A percentile compares a stretch with the other conserved stretches of the same genome.
These are phyloP conservation scores for Galemys pyrenaicus DNA, from an alignment of 2,113 vertebrate species.

Conservation along the genomic window DNA sequence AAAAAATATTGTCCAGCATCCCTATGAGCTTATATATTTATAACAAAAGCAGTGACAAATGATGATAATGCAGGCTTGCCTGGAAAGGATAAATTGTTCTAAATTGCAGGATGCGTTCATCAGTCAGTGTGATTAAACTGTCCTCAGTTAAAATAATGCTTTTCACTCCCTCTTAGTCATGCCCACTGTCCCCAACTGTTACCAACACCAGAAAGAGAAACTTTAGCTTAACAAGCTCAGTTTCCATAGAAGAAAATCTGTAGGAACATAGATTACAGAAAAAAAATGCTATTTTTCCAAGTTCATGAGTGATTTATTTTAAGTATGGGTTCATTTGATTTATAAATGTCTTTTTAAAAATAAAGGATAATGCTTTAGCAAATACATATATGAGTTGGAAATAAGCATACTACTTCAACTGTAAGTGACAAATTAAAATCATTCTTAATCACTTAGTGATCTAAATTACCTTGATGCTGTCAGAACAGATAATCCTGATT, in stretches of 20 bases:
- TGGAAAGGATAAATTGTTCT: slow-evolving; percentile 56
- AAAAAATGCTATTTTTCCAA: not conserved
- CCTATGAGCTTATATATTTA: slow-evolving; percentile 14
- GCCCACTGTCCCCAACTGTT: not conserved
- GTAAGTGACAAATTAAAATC: slow-evolving; percentile 5
- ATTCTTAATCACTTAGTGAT: slow-evolving; percentile 6
- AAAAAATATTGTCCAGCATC: slow-evolving; percentile 16
- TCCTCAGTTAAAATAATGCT: slow-evolving; percentile 51
- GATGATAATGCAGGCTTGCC: slow-evolving; percentile 15
- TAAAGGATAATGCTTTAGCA: not conserved
- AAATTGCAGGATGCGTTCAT: not conserved
- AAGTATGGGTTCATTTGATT: slow-evolving; percentile 1
- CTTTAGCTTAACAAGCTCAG: not conserved
- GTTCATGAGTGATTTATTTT: not conserved
- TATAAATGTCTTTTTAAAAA: not conserved
- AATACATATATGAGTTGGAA: not conserved
- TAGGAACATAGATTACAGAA: slow-evolving; percentile 33
- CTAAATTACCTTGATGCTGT: not conserved
- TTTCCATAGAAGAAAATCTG: slow-evolving; percentile 29
- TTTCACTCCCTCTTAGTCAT: slow-evolving; percentile 17
- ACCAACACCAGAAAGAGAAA: not conserved
- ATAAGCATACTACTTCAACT: not conserved
- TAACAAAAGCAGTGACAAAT: slow-evolving; percentile 25
- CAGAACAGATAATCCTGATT: not conserved
- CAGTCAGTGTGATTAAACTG: slow-evolving; percentile 58